Percentiles rank a stretch among this genome's conserved stretches.
These are phyloP conservation scores for Diachasma alloeum DNA, from an alignment of 1,140 invertebrate genomes.

Conservation along the genomic window DNA sequence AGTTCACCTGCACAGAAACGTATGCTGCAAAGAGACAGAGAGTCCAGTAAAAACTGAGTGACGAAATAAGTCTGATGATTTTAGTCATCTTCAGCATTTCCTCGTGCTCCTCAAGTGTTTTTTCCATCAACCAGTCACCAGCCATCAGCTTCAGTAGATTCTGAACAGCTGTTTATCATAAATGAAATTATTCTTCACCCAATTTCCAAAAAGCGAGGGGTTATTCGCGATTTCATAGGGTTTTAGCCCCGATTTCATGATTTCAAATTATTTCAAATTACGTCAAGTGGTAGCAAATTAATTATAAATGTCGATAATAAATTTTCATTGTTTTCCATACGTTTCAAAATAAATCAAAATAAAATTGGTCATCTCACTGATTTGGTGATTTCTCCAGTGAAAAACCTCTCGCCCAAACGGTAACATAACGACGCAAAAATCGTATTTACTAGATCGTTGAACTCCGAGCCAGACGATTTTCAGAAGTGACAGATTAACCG, in stretches of 20 bases:
- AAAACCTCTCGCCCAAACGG: too few relatives aligned
- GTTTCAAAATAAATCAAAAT: too few relatives aligned
- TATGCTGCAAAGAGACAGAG: constrained; percentile 18
- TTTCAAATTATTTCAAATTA: too few relatives aligned
- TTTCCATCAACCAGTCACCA: constrained; percentile 20
- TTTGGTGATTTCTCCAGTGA: too few relatives aligned
- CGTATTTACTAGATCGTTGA: constrained; percentile 19
- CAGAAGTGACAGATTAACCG: constrained; percentile 19
- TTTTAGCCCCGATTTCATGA: too few relatives aligned
- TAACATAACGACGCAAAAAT: not conserved
- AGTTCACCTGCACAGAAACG: constrained; percentile 16
- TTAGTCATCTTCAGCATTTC: constrained; percentile 25
- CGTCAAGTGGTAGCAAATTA: too few relatives aligned
- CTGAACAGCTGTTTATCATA: not conserved
- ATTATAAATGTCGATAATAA: too few relatives aligned
- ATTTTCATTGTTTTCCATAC: too few relatives aligned
- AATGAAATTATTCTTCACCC: not conserved
- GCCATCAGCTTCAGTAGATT: constrained; percentile 6
- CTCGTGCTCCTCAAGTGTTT: not conserved
- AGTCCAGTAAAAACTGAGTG: constrained; percentile 8
- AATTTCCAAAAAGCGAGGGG: too few relatives aligned
- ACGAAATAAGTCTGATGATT: constrained; percentile 22
- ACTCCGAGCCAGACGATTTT: constrained; percentile 21
- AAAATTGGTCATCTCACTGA: too few relatives aligned
- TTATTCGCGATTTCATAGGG: too few relatives aligned